Percentiles rank a stretch among this genome's conserved stretches.
phyloP scores from a whole-genome alignment of 2,888 invertebrate genomes.

The Cataglyphis livida region DNA sequence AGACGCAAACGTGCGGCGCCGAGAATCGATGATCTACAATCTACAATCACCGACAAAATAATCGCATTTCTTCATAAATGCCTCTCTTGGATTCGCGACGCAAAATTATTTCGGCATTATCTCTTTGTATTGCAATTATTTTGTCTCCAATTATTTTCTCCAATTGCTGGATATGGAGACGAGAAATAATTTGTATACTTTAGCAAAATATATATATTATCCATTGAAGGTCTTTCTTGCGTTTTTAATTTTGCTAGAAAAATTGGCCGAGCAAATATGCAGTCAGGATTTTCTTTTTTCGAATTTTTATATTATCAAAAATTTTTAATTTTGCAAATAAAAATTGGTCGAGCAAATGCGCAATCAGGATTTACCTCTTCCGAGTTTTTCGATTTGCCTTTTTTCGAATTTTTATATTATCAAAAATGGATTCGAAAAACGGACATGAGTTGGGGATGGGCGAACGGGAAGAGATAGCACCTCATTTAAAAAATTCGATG shows the following conservation, averaged over 20 bases:
- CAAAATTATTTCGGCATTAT: constrained; percentile 8
- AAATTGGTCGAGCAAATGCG: background rate
- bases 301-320: too few species aligned
- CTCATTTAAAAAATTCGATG: constrained; percentile 12
- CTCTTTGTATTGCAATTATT: background rate
- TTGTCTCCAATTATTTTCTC: background rate
- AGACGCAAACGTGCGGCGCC: constrained; percentile 14
- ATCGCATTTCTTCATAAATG: constrained; percentile 4
- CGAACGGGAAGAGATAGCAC: background rate
- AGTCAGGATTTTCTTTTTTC: too few species aligned
- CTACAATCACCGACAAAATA: background rate
- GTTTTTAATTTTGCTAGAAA: background rate
- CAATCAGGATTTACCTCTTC: too few species aligned
- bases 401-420: too few species aligned
- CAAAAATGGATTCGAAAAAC: background rate
- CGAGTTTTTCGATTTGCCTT: too few species aligned
- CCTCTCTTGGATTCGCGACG: background rate
- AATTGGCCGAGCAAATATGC: background rate
- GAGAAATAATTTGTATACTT: background rate
- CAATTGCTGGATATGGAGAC: background rate
- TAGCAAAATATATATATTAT: background rate
- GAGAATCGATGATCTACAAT: constrained; percentile 30
- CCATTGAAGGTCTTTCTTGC: background rate
- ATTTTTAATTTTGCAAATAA: background rate
- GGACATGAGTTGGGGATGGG: background rate